Evolutionary conservation across 2,888 invertebrate species (phyloP).

Genomic region (Trachelus iudaicus): DNA sequence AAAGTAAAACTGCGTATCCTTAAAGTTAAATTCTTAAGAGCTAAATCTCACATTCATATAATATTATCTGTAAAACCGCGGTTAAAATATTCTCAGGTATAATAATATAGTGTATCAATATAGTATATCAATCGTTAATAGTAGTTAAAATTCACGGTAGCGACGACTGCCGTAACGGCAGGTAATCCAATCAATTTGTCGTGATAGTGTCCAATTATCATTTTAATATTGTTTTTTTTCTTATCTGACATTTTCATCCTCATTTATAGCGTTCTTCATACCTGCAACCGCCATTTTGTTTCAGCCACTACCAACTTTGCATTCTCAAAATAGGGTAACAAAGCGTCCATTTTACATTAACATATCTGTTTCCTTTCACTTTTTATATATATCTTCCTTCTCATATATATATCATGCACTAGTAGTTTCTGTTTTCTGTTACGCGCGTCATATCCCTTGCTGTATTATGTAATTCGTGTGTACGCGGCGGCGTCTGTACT

Average conservation of each 20-base stretch:
- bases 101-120: constrained; percentile 36
- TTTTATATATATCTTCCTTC: neutral
- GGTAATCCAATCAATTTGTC: neutral
- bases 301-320: neutral
- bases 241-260: neutral
- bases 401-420: constrained; percentile 25
- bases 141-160: constrained; percentile 49
- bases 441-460: neutral
- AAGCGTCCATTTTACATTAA: too few species aligned
- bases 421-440: constrained; percentile 11
- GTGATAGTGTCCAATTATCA: neutral
- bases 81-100: constrained; percentile 59
- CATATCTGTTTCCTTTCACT: neutral
- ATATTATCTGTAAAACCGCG: constrained; percentile 59
- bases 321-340: too few species aligned
- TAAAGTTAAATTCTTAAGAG: constrained; percentile 43
- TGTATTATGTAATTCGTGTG: neutral
- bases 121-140: constrained; percentile 42
- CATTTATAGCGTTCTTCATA: neutral
- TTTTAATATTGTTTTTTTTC: neutral
- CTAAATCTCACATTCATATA: constrained; percentile 55
- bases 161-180: neutral
- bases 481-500: neutral
- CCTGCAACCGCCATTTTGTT: neutral
- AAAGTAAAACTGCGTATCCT: constrained; percentile 26